A percentile compares a stretch with the other conserved stretches of the same genome.
These are phyloP conservation scores for Oryctes rhinoceros DNA, from an alignment of 1,140 invertebrate genomes.

Conservation along the genomic window DNA sequence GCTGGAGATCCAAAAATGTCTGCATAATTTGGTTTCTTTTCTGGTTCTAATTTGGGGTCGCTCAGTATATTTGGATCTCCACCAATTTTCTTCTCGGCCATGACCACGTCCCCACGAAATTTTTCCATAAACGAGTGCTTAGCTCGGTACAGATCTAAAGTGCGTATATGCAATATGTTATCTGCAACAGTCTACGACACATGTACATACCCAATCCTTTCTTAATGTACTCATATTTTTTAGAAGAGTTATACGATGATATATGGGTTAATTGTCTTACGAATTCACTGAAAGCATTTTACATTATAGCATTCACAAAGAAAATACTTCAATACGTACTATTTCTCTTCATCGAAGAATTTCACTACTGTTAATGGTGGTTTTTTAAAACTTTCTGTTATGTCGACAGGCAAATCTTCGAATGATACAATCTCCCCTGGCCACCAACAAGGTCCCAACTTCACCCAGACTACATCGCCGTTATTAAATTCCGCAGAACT, in stretches of 20 bases:
- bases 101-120: conserved; percentile 76
- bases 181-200: not conserved
- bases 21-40: conserved; percentile 65
- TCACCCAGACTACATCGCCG: conserved; percentile 84
- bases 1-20: conserved; percentile 65
- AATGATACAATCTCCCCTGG: conserved; percentile 76
- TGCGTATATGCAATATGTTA: not conserved
- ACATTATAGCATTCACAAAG: not conserved
- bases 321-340: conserved; percentile 61
- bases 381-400: conserved; percentile 69
- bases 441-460: conserved; percentile 80
- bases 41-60: conserved; percentile 69
- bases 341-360: conserved; percentile 79
- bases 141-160: conserved; percentile 53
- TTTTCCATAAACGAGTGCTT: conserved; percentile 75
- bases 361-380: conserved; percentile 79
- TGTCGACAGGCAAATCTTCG: conserved; percentile 69
- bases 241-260: conserved; percentile 77
- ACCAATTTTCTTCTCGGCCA: conserved; percentile 72
- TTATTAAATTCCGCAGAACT: conserved; percentile 70
- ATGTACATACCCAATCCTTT: conserved; percentile 77
- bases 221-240: conserved; percentile 81
- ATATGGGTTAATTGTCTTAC: conserved; percentile 76
- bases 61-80: conserved; percentile 73
- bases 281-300: conserved; percentile 74